Conservation (phyloP, 35 echinoderm and acorn worm genomes). For the Apostichopus californicus region DNA sequence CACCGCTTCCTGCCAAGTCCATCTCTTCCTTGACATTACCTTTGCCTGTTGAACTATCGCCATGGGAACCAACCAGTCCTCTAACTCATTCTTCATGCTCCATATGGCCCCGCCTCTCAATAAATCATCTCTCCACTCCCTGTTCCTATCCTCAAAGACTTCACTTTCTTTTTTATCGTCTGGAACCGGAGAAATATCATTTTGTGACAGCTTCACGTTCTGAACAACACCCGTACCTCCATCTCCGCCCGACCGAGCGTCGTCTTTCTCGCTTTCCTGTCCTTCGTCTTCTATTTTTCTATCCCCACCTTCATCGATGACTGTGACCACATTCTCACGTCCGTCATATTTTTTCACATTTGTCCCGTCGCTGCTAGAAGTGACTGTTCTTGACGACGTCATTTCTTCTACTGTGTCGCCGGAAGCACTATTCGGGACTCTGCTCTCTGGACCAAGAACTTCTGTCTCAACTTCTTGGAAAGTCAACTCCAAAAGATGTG, state of each 20-base stretch:
- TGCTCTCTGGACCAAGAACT: neutral
- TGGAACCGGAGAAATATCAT: neutral
- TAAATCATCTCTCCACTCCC: neutral
- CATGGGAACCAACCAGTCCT: constrained; percentile 25
- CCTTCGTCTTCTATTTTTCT: neutral
- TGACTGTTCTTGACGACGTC: neutral
- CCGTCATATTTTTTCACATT: neutral
- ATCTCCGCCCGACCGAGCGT: neutral
- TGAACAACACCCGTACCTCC: neutral
- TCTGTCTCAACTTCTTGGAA: neutral
- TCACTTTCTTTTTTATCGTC: too few relatives aligned
- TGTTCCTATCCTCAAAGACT: too few relatives aligned
- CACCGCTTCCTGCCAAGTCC: constrained; percentile 61
- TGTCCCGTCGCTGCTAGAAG: neutral
- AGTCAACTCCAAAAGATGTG: constrained; percentile 55
- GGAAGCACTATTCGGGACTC: neutral
- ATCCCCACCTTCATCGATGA: neutral
- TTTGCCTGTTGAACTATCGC: neutral
- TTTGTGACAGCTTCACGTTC: neutral
- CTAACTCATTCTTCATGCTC: neutral
- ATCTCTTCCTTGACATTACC: constrained; percentile 2
- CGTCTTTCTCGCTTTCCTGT: neutral
- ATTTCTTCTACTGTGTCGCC: neutral
- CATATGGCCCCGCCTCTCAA: neutral
- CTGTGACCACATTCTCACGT: neutral